A percentile compares a stretch with the other conserved stretches of the same genome.
phyloP scores from a whole-genome alignment of 1,140 invertebrate species.

The Meloidogyne floridensis region DNA sequence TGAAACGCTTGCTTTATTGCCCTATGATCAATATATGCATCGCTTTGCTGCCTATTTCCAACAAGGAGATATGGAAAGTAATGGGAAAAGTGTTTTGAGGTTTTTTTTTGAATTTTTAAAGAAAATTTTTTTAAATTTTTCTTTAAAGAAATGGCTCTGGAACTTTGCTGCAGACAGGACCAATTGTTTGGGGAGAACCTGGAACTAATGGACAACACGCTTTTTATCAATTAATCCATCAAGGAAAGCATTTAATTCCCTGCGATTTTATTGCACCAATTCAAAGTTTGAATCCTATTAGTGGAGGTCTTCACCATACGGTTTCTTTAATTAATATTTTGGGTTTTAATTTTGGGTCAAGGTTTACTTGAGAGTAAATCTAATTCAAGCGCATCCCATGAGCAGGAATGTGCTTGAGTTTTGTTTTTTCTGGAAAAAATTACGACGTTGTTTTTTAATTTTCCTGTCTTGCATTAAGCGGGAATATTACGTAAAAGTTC shows the following conservation, averaged over 20 bases:
- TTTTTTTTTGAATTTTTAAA: not conserved
- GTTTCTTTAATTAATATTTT: conserved; percentile 59
- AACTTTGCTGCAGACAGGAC: conserved; percentile 83
- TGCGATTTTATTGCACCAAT: conserved; percentile 95
- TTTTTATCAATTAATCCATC: conserved; percentile 95
- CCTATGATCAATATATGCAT: conserved; percentile 97
- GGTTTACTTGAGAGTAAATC: no score
- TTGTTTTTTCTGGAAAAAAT: no score
- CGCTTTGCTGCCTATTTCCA: conserved; percentile 99
- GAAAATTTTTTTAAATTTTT: conserved; percentile 2
- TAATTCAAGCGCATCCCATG: no score
- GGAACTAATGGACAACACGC: conserved; percentile 99
- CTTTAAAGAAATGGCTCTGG: conserved; percentile 72
- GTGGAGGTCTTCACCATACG: conserved; percentile 75
- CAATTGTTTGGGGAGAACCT: conserved; percentile 93
- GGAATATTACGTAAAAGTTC: no score
- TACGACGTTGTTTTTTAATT: no score
- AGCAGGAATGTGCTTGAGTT: no score
- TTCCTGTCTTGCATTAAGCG: no score
- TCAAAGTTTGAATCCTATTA: conserved; percentile 87
- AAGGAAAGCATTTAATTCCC: conserved; percentile 81
- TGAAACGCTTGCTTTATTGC: conserved; percentile 91
- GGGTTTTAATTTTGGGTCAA: no score
- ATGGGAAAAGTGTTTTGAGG: conserved; percentile 82
- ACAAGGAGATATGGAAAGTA: conserved; percentile 99